These are phyloP conservation scores for Philereme vetulata DNA, from an alignment of 2,888 invertebrate genomes.

Conservation along the genomic window DNA sequence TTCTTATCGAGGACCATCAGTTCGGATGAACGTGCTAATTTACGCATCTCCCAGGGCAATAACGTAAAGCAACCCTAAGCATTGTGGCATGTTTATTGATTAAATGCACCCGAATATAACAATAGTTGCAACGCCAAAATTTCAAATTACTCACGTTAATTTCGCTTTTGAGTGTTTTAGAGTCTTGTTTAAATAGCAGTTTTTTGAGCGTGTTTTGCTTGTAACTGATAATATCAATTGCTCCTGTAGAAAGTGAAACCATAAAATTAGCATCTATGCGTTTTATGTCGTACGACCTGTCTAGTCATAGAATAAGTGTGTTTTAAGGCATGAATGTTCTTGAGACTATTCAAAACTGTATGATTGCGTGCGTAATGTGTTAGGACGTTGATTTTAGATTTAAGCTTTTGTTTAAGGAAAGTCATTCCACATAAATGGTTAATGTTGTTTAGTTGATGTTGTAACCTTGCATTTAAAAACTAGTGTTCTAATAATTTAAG, in stretches of 20 bases:
- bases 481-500: background rate
- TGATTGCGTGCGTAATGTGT: slow-evolving; percentile 7
- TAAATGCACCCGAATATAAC: slow-evolving; percentile 12
- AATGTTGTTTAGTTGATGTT: background rate
- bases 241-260: background rate
- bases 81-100: slow-evolving; percentile 17
- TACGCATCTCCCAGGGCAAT: slow-evolving; percentile 61
- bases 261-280: slow-evolving; percentile 7
- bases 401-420: slow-evolving; percentile 1
- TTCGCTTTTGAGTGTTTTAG: background rate
- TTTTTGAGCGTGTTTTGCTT: slow-evolving; percentile 3
- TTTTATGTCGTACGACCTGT: slow-evolving; percentile 24
- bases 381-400: background rate
- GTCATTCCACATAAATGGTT: slow-evolving; percentile 9
- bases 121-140: background rate
- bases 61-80: slow-evolving; percentile 55
- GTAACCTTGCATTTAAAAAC: background rate
- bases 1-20: slow-evolving; percentile 76
- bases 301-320: slow-evolving; percentile 44
- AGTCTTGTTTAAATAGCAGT: background rate
- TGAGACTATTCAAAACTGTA: slow-evolving; percentile 10
- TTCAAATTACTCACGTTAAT: slow-evolving; percentile 1
- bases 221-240: background rate
- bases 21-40: slow-evolving; percentile 65
- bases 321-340: slow-evolving; percentile 9